Evolutionary conservation across 2,113 vertebrate genomes (phyloP).

Genomic region (Varanus komodoensis): DNA sequence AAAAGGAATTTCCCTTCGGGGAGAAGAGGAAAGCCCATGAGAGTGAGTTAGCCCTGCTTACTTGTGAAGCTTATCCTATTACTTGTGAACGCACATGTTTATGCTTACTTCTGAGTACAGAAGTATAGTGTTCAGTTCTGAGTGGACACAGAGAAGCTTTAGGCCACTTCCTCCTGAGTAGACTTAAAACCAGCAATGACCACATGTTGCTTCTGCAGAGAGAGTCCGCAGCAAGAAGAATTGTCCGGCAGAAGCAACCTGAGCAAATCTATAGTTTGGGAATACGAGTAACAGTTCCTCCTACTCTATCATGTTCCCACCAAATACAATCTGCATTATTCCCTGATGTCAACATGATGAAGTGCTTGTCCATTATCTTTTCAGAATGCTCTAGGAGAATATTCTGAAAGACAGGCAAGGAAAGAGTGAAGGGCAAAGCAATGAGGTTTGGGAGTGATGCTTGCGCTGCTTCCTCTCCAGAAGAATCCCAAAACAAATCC

Average conservation of each 20-base stretch:
- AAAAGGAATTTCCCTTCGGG: no score
- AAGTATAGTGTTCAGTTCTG: no score
- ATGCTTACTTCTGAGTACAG: no score
- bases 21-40: no score
- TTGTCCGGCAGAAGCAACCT: neutral
- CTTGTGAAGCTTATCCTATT: no score
- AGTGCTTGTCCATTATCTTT: constrained; percentile 3
- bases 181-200: no score
- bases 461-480: neutral
- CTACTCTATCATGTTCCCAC: neutral
- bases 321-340: constrained; percentile 20
- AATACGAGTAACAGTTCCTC: constrained; percentile 10
- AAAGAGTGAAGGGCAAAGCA: neutral
- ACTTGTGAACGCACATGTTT: no score
- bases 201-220: neutral
- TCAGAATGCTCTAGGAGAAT: neutral
- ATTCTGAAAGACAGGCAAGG: neutral
- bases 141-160: no score
- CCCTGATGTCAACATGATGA: constrained; percentile 13
- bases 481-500: neutral
- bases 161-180: no score
- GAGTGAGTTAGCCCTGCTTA: no score
- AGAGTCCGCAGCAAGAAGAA: constrained; percentile 3
- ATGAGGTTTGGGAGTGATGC: no score
- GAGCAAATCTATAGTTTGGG: constrained; percentile 24